Evolutionary conservation across 1,140 invertebrate genomes (phyloP).

Genomic region (Trialeurodes vaporariorum): DNA sequence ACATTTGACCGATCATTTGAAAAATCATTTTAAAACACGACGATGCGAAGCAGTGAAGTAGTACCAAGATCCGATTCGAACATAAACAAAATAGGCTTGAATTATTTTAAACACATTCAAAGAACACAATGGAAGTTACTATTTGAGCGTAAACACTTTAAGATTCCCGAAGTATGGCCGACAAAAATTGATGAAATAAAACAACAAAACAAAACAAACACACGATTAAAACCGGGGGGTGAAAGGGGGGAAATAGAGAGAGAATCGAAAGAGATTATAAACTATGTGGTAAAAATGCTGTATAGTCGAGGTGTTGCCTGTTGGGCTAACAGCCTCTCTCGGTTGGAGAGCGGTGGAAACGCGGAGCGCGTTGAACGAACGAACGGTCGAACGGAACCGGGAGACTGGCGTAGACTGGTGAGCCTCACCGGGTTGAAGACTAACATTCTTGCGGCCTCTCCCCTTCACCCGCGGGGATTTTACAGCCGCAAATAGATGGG

Average conservation of each 20-base stretch:
- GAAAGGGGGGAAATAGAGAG: not conserved
- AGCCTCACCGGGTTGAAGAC: not conserved
- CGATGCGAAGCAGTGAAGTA: too few species aligned
- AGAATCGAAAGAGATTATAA: constrained; percentile 4
- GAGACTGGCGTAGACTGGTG: constrained; percentile 9
- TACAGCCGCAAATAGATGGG: constrained; percentile 24
- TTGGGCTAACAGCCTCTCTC: constrained; percentile 3
- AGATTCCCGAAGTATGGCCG: too few species aligned
- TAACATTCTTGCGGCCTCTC: constrained; percentile 8
- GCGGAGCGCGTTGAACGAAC: not conserved
- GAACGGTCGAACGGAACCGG: not conserved
- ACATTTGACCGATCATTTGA: too few species aligned
- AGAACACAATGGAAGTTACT: too few species aligned
- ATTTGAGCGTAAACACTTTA: too few species aligned
- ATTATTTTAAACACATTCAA: too few species aligned
- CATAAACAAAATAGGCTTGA: too few species aligned
- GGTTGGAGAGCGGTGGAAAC: not conserved
- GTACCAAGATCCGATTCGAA: too few species aligned
- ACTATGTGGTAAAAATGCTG: constrained; percentile 6
- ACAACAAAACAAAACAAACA: too few species aligned
- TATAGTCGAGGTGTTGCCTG: constrained; percentile 9
- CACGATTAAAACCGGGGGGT: too few species aligned
- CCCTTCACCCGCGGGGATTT: constrained; percentile 17
- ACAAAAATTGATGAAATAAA: too few species aligned
- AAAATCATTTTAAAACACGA: too few species aligned